Percentiles rank a stretch among this genome's conserved stretches.
These are phyloP conservation scores for Nematostella vectensis DNA, from an alignment of 92 coral and sea anemone genomes.

Conservation along the genomic window DNA sequence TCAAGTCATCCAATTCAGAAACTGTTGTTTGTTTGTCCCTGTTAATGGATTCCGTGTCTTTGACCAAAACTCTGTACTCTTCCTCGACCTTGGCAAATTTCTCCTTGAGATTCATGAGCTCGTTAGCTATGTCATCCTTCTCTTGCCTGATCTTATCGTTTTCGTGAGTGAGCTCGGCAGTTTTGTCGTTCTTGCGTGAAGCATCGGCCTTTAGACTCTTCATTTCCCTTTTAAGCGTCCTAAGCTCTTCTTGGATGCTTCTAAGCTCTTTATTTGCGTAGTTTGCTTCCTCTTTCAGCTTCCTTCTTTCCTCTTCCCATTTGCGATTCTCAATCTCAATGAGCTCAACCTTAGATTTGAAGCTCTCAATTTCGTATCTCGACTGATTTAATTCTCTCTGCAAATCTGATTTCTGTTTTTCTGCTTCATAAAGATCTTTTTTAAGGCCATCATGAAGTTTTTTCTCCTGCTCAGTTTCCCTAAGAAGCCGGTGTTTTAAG, in stretches of 20 bases:
- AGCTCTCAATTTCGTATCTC: constrained; percentile 26
- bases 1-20: constrained; percentile 40
- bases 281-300: constrained; percentile 17
- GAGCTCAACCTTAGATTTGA: constrained; percentile 9
- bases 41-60: constrained; percentile 37
- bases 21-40: constrained; percentile 44
- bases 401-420: constrained; percentile 42
- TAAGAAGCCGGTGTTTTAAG: constrained; percentile 20
- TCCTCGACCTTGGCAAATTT: constrained; percentile 39
- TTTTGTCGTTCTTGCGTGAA: constrained; percentile 5
- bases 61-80: constrained; percentile 30
- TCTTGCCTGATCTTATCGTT: constrained; percentile 29
- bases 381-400: constrained; percentile 35
- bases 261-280: constrained; percentile 10
- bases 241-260: constrained; percentile 9
- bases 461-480: constrained; percentile 16
- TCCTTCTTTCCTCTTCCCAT: constrained; percentile 26
- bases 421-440: constrained; percentile 30
- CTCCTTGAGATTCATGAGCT: constrained; percentile 41
- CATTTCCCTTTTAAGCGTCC: constrained; percentile 23
- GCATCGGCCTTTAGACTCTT: constrained; percentile 29
- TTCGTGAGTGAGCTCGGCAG: constrained; percentile 12
- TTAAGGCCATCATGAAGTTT: constrained; percentile 27
- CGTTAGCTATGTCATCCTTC: constrained; percentile 44
- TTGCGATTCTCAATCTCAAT: constrained; percentile 3